Evolutionary conservation across 2,888 invertebrate species (phyloP), one percentile per base, ranked within the genome.

Genomic region (Crepidodera aurea): DNA sequence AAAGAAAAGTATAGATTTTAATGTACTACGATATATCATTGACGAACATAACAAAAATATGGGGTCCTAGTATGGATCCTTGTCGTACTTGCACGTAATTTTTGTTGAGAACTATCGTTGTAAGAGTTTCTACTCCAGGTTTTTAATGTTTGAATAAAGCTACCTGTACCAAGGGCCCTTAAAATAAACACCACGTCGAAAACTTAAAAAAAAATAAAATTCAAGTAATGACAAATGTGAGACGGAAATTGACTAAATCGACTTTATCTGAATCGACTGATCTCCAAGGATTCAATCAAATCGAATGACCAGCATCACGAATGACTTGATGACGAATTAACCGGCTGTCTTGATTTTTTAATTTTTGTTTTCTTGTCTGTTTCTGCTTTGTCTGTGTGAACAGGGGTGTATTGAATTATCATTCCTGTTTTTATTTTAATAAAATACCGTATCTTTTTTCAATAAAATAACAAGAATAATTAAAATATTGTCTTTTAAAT

Each of bases 321-420:
- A 13, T 12, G 44, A 44, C 44, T 44, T 25, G 44, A 44, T 44
- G 44, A 44, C 44, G 44, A 44, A 44, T 22, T 44, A 22, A 44
- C 25, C n/a, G 16, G 19, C 42, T 19, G 42, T 42, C 42, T 22
- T 7, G 22, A 34, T n/a, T 34, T 22, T 22, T 22, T 22, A 4
- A n/a, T 34, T 34, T 34, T 34, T 44, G 22, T 22, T 12, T 22
- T 12, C 22, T 25, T n/a, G 7, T 44, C 22, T 44, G 8, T 44
- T 44, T 44, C 22, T 25, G 34, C 5, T 44, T 25, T 25, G 22
- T 44, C 22, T 22, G 44, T 44, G n/a, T 44, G 44, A 8, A 44
- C 42, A 18, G 39, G 29, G 10, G 8, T 29, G 29, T 29, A 29
- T 10, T 2, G 29, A 29, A 29, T 29, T 10, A 29, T n/a, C n/a